phyloP scores from a whole-genome alignment of 2,113 vertebrate genomes.

The Vulpes lagopus region DNA sequence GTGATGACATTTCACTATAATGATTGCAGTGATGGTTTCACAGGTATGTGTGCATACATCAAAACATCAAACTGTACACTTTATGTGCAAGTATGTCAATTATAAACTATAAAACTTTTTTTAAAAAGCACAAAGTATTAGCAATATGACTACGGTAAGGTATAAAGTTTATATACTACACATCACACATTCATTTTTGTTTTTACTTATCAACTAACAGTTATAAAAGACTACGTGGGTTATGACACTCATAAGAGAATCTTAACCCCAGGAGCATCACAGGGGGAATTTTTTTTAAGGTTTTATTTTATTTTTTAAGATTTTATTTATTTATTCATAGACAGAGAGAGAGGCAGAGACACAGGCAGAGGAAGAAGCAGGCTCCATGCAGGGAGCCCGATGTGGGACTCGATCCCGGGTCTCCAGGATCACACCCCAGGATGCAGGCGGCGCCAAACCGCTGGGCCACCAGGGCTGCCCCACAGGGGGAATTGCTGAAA shows the following conservation, averaged over 20 bases:
- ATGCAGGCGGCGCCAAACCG: no score
- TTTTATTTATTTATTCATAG: no score
- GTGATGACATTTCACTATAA: not conserved
- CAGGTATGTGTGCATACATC: not conserved
- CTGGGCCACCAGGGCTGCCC: no score
- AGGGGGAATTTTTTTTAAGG: not conserved
- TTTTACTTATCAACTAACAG: slow-evolving; percentile 31
- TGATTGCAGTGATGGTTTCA: not conserved
- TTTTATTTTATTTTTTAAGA: no score
- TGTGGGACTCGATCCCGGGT: no score
- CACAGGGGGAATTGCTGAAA: not conserved
- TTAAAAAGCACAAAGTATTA: not conserved
- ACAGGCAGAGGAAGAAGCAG: no score
- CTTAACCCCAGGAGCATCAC: not conserved
- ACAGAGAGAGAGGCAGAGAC: no score
- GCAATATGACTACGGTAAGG: not conserved
- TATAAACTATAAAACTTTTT: slow-evolving; percentile 24
- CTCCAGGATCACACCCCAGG: no score
- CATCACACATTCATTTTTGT: not conserved
- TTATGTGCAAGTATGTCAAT: not conserved
- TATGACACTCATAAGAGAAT: not conserved
- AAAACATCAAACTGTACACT: not conserved
- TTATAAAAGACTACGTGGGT: not conserved
- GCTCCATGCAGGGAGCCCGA: no score
- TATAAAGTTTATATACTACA: slow-evolving; percentile 18